Evolutionary conservation across 2,797 vertebrate genomes (phyloP), one percentile per base, ranked within the genome.

Genomic region (Podargus strigoides): DNA sequence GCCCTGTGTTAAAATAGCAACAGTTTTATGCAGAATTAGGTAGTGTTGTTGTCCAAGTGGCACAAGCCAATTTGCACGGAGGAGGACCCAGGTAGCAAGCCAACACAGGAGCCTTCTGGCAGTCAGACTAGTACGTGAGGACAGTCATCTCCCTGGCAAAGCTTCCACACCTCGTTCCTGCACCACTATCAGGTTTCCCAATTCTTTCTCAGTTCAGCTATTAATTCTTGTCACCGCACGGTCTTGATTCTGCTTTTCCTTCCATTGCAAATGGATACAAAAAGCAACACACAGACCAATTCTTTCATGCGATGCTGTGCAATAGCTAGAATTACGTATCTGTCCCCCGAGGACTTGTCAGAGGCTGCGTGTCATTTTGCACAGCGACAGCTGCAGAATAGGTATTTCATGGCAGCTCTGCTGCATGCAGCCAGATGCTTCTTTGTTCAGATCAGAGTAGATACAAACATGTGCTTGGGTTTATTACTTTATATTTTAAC

Each of bases 31-130:
- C n/a, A 75, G 42, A 84, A 69, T 9, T 56, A 55, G 39, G 53
- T 8, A 73, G 46, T 13, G 39, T 7, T 18, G 26, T 0, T 50
- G 62, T 42, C 64, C 60, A 76, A 32, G 67, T 8, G 41, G 47
- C 72, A 72, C 0, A 1, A 92, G 76, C 64, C 75, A 9, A 1
- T 94, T 21, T 66, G 89, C 78, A 52, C 0, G 0, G 14, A 87
- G 76, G 52, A 94, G 69, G 73, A 95, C 66, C 73, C 94, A 91
- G 83, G 80, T 47, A 88, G 73, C 82, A 95, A 93, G 76, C 85
- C 83, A 90, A 58, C 62, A 52, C 46, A 39, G 74, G 79, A 94
- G 69, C 73, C 75, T 86, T 73, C 79, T 74, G 91, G 76, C 93
- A 93, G 42, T 46, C 87, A 90, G 58, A 72, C n/a, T 10, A 24